Base-by-base conservation (phyloP, 2,113 vertebrate genomes). In the Calidris pugnax region DNA sequence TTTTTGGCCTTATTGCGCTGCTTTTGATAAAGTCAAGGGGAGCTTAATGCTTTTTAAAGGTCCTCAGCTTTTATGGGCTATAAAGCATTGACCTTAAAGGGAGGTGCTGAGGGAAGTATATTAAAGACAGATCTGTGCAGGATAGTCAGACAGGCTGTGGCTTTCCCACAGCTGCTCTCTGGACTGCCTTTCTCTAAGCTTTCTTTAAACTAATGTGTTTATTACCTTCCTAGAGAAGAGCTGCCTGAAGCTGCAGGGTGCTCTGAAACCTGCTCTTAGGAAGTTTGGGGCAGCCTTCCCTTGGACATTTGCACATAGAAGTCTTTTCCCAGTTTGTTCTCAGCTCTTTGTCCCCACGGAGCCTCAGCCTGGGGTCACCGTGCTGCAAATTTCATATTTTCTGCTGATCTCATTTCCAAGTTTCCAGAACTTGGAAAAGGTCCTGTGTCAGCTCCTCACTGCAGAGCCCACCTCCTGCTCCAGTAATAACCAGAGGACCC, bases 31-130 rank as follows among this genome's bases (percentile, higher is more conserved):
- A 95, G 79, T 30, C 90, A 62, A 74, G 33, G 63, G 85, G 67
- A 90, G 76, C 67, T 80, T n/a, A 59, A 92, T 47, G 79, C 33
- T 85, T 77, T 95, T 88, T 80, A 57, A 87, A 92, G 80, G 50
- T 45, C 68, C 76, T 91, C 80, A 24, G 66, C 28, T 97, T 97
- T 93, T 85, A 91, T 87, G 66, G 85, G 64, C 92, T 95, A 62
- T 56, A 56, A 76, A 96, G 48, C 51, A 33, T 5, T 21, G 48
- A 59, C 43, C 88, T 94, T 10, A 79, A 75, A 87, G 74, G 74
- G 77, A 95, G 64, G 76, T 77, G 87, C 72, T 45, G 73, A 55
- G 81, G 82, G 87, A 63, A 89, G 60, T 24, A 4, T 37, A 72
- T 87, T 83, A 56, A 19, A 90, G 55, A 26, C 7, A 47, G 62